These are phyloP conservation scores for Sebastes fasciatus DNA, from an alignment of 2,113 vertebrate species.

Conservation along the genomic window DNA sequence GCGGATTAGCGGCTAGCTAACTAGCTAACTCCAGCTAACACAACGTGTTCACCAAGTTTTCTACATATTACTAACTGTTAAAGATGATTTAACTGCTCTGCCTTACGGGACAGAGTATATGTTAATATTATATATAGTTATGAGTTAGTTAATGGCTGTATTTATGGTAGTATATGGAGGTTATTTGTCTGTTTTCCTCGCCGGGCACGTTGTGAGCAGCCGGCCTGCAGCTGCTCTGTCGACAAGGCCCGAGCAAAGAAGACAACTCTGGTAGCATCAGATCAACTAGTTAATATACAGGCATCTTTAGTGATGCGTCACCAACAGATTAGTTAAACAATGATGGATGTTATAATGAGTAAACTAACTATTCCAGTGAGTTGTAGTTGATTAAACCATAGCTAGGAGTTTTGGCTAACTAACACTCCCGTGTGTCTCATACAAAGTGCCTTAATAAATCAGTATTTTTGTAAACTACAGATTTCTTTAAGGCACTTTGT, in stretches of 20 bases:
- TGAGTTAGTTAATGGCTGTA: rapidly evolving
- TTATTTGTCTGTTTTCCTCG: conserved; percentile 1
- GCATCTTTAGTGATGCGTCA: rapidly evolving
- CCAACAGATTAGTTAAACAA: rapidly evolving
- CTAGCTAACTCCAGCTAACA: background rate
- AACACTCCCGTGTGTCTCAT: too few relatives aligned
- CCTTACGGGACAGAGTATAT: too few relatives aligned
- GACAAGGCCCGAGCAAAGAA: conserved; percentile 57
- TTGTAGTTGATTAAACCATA: background rate
- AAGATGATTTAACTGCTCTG: background rate
- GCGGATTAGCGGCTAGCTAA: conserved; percentile 60
- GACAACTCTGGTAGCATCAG: conserved; percentile 25
- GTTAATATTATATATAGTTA: too few relatives aligned
- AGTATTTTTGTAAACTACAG: too few relatives aligned
- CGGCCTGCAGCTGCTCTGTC: conserved; percentile 34
- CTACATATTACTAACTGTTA: background rate
- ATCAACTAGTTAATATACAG: background rate
- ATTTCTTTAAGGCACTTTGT: too few relatives aligned
- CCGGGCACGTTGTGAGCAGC: conserved; percentile 58
- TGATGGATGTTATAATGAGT: background rate
- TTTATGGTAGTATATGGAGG: background rate
- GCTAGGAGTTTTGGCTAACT: too few relatives aligned
- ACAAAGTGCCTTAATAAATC: too few relatives aligned
- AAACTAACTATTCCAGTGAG: background rate
- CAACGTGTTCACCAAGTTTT: conserved; percentile 71